Base-by-base conservation (phyloP, 1,140 invertebrate genomes). In the Papilio machaon region DNA sequence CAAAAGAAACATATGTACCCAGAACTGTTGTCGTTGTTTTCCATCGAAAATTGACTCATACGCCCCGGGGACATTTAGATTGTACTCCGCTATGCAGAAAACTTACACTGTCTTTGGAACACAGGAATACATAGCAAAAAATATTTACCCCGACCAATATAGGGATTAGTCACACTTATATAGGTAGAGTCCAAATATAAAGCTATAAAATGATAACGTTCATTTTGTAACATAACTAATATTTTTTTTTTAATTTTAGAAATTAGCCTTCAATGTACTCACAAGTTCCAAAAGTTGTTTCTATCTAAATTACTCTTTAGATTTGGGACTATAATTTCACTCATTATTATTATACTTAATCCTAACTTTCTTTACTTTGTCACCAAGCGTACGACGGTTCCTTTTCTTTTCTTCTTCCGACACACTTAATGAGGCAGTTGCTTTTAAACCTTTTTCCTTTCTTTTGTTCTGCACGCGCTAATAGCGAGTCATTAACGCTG, bases 401-500 rank as follows among this genome's bases (percentile, higher is more conserved):
- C 30, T 38, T 35, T 70, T 38, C 30, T 70, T 67, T 70, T 70
- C 64, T 35, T 35, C 64, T 70, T 30, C 23, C 35, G 30, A 15
- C 30, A 13, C 64, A 70, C 64, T 70, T 70, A 70, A 70, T 70
- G 30, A 70, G 64, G 64, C 64, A 70, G 64, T 67, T 38, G 64
- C 64, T 70, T 70, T 70, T 70, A 70, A 70, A 35, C 64, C 64
- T 70, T 70, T 70, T 70, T 70, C 64, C 64, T 70, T 70, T 70
- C 64, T 35, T 70, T 70, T 70, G 64, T 70, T 70, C 64, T 38
- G 30, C 30, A 35, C 64, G 64, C 64, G 64, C 64, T 70, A 70
- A 70, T 70, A 70, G 64, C 64, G 64, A 70, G 64, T 70, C 64
- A 70, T 70, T 70, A 70, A 38, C 30, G 64, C 64, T 70, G 30